A percentile compares a stretch with the other conserved stretches of the same genome.
Evolutionary conservation across 1,140 invertebrate genomes (phyloP).

Genomic region (Leptopilina clavipes): DNA sequence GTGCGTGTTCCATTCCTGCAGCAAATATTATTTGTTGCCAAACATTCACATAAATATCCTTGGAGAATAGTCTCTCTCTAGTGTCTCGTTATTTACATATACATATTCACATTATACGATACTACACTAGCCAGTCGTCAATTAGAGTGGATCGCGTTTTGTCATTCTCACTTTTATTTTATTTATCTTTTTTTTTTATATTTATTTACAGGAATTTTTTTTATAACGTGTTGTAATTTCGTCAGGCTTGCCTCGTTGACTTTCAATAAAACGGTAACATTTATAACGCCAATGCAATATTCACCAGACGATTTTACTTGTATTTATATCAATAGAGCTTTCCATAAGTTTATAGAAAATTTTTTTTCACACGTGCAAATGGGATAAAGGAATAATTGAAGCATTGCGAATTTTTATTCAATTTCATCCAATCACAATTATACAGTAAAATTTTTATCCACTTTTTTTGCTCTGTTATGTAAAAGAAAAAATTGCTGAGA

Average conservation of each 20-base stretch:
- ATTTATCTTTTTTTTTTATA: neutral
- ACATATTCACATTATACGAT: conserved; percentile 17
- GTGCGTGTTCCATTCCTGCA: neutral
- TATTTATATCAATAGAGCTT: neutral
- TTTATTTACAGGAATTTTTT: conserved; percentile 7
- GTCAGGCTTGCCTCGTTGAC: neutral
- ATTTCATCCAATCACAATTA: conserved; percentile 1
- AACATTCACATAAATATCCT: neutral
- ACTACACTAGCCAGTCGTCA: conserved; percentile 24
- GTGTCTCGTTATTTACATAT: conserved; percentile 21
- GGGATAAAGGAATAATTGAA: conserved; percentile 15
- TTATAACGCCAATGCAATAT: conserved; percentile 6
- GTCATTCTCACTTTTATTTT: neutral
- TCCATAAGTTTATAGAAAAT: neutral
- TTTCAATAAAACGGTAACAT: conserved; percentile 7
- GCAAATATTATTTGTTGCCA: conserved; percentile 1
- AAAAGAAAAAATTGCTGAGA: too few species aligned
- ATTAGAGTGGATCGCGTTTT: neutral
- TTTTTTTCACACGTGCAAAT: neutral
- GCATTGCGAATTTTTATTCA: conserved; percentile 16
- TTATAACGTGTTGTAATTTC: neutral
- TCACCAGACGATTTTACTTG: conserved; percentile 25
- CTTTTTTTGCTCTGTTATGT: too few species aligned
- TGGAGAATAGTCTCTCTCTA: neutral
- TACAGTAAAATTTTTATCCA: neutral